Evolutionary conservation across 1,140 invertebrate species (phyloP), one percentile per base, ranked within the genome.

Genomic region (Rhizoglyphus robini): DNA sequence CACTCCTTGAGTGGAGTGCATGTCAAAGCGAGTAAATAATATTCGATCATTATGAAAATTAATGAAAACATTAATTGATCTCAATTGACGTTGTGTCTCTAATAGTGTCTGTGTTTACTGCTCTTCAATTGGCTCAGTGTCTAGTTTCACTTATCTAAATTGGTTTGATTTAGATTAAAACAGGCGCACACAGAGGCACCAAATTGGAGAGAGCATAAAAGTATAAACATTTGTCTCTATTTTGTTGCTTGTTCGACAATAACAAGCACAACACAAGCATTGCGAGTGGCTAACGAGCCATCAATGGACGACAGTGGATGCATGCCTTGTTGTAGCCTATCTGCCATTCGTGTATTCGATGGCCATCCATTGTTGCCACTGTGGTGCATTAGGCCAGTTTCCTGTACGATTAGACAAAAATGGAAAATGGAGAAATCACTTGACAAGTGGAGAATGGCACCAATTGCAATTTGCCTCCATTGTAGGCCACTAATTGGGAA

Each of bases 121-220:
- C 23, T 25, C 8, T 54, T 25, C 51, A 15, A 32, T 8, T 54
- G 51, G 23, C 23, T 25, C 23, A 15, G 51, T 54, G 8, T 54
- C 8, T 54, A 54, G 20, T 54, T 54, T 54, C 51, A 54, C 51
- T 54, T 54, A 54, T 54, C 51, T 54, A 54, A 54, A 54, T 54
- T 54, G 51, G 51, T 54, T 54, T 54, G 51, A 54, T 54, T 54
- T 54, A 54, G 8, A 54, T 54, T 46, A 54, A 54, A 54, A 54
- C 51, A 54, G 51, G 51, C 51, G 20, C 51, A 25, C 15, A 23
- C 41, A 46, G 41, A 15, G 41, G 41, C 41, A 54, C 51, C 8
- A 5, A 54, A 54, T 54, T 5, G 31, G 23, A 8, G 51, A 54
- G 23, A 8, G 51, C 23, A 54, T 25, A 15, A 20, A 54, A 5